A percentile compares a stretch with the other conserved stretches of the same genome.
Conservation (phyloP, 2,888 invertebrate species). For the Acronicta psi region DNA sequence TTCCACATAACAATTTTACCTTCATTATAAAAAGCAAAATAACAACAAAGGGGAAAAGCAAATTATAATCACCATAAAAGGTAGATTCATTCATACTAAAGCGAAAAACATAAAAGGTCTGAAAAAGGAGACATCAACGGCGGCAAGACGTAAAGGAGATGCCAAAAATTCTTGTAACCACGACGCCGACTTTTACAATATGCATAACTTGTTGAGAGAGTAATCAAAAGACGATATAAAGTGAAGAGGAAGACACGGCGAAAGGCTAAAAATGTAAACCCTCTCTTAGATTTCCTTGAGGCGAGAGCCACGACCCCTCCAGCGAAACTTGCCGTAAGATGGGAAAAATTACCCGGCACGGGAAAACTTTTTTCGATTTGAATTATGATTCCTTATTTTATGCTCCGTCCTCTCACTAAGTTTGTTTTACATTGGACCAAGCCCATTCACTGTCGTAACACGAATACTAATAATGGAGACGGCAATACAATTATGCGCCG, state of each 20-base stretch:
- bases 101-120: slow-evolving; percentile 77
- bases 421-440: slow-evolving; percentile 82
- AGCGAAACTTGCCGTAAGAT: slow-evolving; percentile 86
- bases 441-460: slow-evolving; percentile 74
- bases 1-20: slow-evolving; percentile 22
- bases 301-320: slow-evolving; percentile 82
- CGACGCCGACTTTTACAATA: slow-evolving; percentile 83
- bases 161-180: slow-evolving; percentile 80
- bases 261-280: slow-evolving; percentile 89
- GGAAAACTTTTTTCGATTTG: slow-evolving; percentile 88
- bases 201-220: slow-evolving; percentile 89
- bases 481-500: slow-evolving; percentile 29
- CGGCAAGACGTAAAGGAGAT: slow-evolving; percentile 76
- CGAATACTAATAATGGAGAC: slow-evolving; percentile 64
- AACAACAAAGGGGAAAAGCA: slow-evolving; percentile 59
- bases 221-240: slow-evolving; percentile 89
- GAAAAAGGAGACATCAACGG: slow-evolving; percentile 80
- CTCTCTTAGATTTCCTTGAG: slow-evolving; percentile 85
- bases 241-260: slow-evolving; percentile 85
- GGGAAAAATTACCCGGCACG: slow-evolving; percentile 86
- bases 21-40: slow-evolving; percentile 41
- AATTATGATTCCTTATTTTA: slow-evolving; percentile 89
- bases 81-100: slow-evolving; percentile 78
- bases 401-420: slow-evolving; percentile 79
- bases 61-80: slow-evolving; percentile 73